These are phyloP conservation scores for Pangasius djambal DNA, from an alignment of 2,797 vertebrate genomes.

Conservation along the genomic window DNA sequence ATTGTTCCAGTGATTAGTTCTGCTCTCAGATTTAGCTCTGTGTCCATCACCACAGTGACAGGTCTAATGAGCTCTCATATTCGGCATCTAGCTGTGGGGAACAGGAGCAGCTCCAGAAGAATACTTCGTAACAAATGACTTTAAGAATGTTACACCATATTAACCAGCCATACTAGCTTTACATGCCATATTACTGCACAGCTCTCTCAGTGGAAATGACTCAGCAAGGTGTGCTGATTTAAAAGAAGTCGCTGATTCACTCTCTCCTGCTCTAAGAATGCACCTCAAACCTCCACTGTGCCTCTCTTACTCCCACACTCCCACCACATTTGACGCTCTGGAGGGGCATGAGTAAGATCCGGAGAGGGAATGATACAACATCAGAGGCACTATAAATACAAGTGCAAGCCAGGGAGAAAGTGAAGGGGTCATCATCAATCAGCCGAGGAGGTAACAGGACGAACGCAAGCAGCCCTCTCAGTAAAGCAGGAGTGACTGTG, in stretches of 20 bases:
- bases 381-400: constrained; percentile 48
- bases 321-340: constrained; percentile 34
- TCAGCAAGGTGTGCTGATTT: constrained; percentile 38
- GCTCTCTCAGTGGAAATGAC: constrained; percentile 37
- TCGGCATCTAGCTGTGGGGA: background rate
- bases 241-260: constrained; percentile 49
- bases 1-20: constrained; percentile 39
- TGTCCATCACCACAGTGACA: constrained; percentile 51
- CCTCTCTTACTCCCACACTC: constrained; percentile 39
- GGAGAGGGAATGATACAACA: constrained; percentile 38
- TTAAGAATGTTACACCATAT: background rate
- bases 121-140: background rate
- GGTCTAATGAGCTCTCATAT: constrained; percentile 45
- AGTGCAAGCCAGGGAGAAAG: constrained; percentile 12
- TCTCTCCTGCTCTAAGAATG: constrained; percentile 37
- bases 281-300: constrained; percentile 37
- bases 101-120: constrained; percentile 1
- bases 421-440: constrained; percentile 29
- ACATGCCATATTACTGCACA: constrained; percentile 7
- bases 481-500: constrained; percentile 24
- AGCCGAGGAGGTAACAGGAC: constrained; percentile 12
- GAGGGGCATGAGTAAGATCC: constrained; percentile 51
- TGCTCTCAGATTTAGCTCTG: constrained; percentile 54
- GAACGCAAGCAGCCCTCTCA: constrained; percentile 34
- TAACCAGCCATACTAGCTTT: background rate